Conservation (phyloP, 2,888 invertebrate genomes). For the Ennomos fuscantarius region DNA sequence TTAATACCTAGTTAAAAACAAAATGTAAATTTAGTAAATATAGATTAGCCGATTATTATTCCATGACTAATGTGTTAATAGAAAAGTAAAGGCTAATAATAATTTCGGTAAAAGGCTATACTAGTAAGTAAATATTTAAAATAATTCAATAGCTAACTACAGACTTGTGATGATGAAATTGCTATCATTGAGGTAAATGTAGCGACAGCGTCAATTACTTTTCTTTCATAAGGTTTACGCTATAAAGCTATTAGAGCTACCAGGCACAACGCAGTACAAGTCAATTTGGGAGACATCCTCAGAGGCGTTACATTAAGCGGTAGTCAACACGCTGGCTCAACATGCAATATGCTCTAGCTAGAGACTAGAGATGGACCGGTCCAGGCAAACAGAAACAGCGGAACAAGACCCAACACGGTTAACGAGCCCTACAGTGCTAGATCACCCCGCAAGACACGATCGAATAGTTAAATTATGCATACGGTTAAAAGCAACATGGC, state of each 20-base stretch:
- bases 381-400: constrained; percentile 11
- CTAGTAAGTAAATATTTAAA: too few relatives aligned
- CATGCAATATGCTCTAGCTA: constrained; percentile 1
- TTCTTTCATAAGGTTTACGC: constrained; percentile 31
- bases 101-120: too few relatives aligned
- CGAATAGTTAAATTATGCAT: constrained; percentile 39
- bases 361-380: constrained; percentile 8
- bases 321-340: constrained; percentile 39
- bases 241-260: constrained; percentile 50
- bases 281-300: constrained; percentile 54
- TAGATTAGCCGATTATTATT: too few relatives aligned
- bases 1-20: too few relatives aligned
- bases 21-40: too few relatives aligned
- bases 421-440: constrained; percentile 30
- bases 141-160: neutral
- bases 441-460: constrained; percentile 35
- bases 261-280: constrained; percentile 51
- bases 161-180: constrained; percentile 28
- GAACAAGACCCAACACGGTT: constrained; percentile 24
- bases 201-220: constrained; percentile 34
- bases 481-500: constrained; percentile 39
- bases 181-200: constrained; percentile 22
- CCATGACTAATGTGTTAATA: too few relatives aligned
- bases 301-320: constrained; percentile 39
- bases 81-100: too few relatives aligned